Evolutionary conservation across 23 tunicate species (phyloP), one percentile per base, ranked within the genome.

Genomic region (Oikopleura albicans): DNA sequence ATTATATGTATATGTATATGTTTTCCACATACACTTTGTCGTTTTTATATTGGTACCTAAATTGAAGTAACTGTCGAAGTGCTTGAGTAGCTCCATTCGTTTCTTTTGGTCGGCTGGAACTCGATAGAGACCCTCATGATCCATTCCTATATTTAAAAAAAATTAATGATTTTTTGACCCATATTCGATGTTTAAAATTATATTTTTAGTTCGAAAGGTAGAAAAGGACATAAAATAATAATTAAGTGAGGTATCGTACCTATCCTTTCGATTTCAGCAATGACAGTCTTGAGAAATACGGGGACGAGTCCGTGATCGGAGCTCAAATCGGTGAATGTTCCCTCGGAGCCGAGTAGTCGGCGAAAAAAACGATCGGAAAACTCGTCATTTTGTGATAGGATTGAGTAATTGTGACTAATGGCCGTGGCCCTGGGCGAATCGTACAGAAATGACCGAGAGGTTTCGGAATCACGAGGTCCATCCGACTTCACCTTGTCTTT

Each of bases 91-190:
- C 2, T 12, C 34, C 27, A 29, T 12, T 34, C 79, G 79, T 71
- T 71, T 71, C 35, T 71, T 71, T 16, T 4, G 28, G 37, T 71
- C 79, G 31, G 79, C 79, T 71, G 79, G 79, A 16, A 71, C 79
- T 4, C 79, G 79, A 71, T 71, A 71, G 4, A 71, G 37, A 12
- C 79, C 79, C 31, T 71, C 79, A 29, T 71, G 31, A 2, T 71
- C 79, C 34, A 71, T 16, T 16, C 34, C 79, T 71, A 71, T 22
- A 71, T n/a, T n/a, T n/a, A n/a, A n/a, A n/a, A n/a, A n/a, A n/a
- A n/a, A n/a, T n/a, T n/a, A n/a, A n/a, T n/a, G n/a, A n/a, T n/a
- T n/a, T n/a, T n/a, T n/a, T n/a, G n/a, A n/a, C n/a, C n/a, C n/a
- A n/a, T n/a, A n/a, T n/a, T n/a, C n/a, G n/a, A n/a, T n/a, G n/a